Base-by-base conservation (phyloP, 2,888 invertebrate species). In the Eumerus sabulonum region DNA sequence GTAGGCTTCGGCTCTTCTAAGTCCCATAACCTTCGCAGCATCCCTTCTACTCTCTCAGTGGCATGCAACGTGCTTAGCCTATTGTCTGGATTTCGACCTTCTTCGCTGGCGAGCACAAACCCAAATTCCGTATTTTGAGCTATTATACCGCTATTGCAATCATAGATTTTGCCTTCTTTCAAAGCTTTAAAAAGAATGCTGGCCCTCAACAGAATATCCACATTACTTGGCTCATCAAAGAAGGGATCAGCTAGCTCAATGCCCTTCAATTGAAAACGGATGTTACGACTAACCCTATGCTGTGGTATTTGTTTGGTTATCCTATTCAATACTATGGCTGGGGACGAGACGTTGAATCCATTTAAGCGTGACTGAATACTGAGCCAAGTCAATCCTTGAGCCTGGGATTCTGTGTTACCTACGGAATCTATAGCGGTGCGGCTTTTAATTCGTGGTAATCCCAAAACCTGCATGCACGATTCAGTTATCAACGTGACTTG, bases 401-500 rank as follows among this genome's bases (percentile, higher is more conserved):
- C 36, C 11, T 11, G 5, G 5, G 36, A 5, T 9, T 36, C 11
- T 11, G 7, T 5, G 5, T 36, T 11, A 11, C 36, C 36, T 9
- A 36, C 36, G 7, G 5, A 9, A 36, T 36, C 36, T 9, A 36
- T 36, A 36, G 11, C 36, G 11, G 11, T 36, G 11, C 11, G 5
- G 11, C 48, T 16, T 19, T 19, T 48, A 9, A n/a, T 1, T 7
- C 60, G 16, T 14, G n/a, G 16, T 1, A 68, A 19, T 5, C 57
- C 50, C 35, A 50, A 51, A 13, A 19, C 38, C 19, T 68, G 67
- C 12, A 50, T 47, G 19, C 50, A 68, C 0, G 47, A 53, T 14
- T 70, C 60, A 4, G 60, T 60, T 17, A 62, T 44, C 0, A 60
- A 17, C n/a, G 59, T 59, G 0, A 60, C 9, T 19, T 70, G 60